Conservation (phyloP, 2,888 invertebrate genomes). For the Apocheima hispidaria region DNA sequence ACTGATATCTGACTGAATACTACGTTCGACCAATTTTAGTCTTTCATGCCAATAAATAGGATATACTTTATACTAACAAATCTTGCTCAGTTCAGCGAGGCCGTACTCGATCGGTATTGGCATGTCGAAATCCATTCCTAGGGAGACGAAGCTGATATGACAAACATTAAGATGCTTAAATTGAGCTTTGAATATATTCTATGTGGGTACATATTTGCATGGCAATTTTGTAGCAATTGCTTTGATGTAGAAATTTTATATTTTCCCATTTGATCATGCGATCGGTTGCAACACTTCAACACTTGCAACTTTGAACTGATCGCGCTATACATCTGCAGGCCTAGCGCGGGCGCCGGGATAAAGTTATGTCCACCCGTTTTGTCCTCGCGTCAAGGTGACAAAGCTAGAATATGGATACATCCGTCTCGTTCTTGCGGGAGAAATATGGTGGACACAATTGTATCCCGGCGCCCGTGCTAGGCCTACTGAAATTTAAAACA, state of each 20-base stretch:
- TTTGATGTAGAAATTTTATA: neutral
- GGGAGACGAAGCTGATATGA: conserved; percentile 35
- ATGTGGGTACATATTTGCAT: neutral
- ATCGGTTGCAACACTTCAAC: too few species aligned
- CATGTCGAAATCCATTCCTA: conserved; percentile 80
- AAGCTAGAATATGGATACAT: too few species aligned
- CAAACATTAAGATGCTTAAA: conserved; percentile 11
- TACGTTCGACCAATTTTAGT: conserved; percentile 31
- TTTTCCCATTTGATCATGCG: too few species aligned
- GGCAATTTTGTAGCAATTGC: neutral
- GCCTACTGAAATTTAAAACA: too few species aligned
- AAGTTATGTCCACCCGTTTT: too few species aligned
- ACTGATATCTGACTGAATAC: conserved; percentile 4
- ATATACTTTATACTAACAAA: conserved; percentile 83
- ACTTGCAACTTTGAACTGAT: too few species aligned
- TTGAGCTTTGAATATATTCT: conserved; percentile 25
- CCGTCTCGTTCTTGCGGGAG: too few species aligned
- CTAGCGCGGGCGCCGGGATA: too few species aligned
- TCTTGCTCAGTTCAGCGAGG: conserved; percentile 73
- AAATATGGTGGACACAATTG: too few species aligned
- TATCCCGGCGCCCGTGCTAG: too few species aligned
- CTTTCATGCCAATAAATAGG: conserved; percentile 60
- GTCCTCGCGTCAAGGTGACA: too few species aligned
- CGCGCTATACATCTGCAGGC: too few species aligned
- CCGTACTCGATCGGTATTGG: conserved; percentile 77